Base-by-base conservation (phyloP, 2,888 invertebrate species). In the Trissolcus japonicus region DNA sequence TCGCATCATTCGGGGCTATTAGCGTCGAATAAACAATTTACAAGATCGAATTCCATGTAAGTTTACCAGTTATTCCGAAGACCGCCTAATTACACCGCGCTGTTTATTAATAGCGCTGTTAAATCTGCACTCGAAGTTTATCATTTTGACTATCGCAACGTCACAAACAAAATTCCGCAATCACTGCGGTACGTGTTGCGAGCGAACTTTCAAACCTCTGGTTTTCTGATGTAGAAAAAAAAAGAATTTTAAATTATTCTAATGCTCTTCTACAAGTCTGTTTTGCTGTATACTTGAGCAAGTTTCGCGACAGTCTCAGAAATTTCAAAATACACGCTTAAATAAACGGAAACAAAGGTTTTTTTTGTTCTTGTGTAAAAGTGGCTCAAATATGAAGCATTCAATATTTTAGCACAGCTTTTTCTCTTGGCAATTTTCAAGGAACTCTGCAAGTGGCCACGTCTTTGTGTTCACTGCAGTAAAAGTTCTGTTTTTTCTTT, bases 21-120 rank as follows among this genome's bases (percentile, higher is more conserved):
- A 53, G 53, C 40, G 48, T 43, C 46, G 25, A 53, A 60, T 55
- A 60, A 68, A 60, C 59, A 54, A 68, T 68, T 60, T 35, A 46
- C 41, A 50, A 51, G 16, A 51, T 66, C 13, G 21, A 43, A 55
- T 35, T 21, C 16, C 29, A 14, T 14, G 17, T 48, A 43, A 55
- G 54, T 55, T 65, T 55, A 65, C 35, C 13, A 41, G 55, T 1
- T 65, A 4, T 50, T 50, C 50, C 46, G 16, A 35, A 35, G 35
- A 35, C 35, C 11, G 35, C 7, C 35, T 35, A 35, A 35, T 35
- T 35, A 35, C 6, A 35, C 35, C 35, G 11, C 35, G 11, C 35
- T 11, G 11, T 35, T 35, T 35, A 35, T 35, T 35, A 35, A 35
- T 35, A 35, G 35, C 35, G 9, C 35, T 11, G 11, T 35, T 35